Evolutionary conservation across 2,888 invertebrate species (phyloP).

Genomic region (Augiades crinisus): DNA sequence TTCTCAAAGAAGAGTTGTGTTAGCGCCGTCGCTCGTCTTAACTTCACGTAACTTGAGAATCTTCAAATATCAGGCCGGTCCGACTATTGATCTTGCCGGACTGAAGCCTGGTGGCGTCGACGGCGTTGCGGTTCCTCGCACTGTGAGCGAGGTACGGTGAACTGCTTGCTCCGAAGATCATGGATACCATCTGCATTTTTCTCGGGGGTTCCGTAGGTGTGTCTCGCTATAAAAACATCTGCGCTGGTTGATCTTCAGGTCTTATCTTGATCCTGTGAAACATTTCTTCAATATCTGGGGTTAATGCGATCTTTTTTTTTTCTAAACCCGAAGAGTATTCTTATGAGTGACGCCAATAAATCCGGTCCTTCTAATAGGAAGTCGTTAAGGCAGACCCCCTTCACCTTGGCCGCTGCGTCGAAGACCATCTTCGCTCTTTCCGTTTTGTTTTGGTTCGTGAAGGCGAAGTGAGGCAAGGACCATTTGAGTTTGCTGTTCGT

Average conservation of each 20-base stretch:
- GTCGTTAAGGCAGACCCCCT: conserved; percentile 27
- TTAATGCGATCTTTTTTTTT: neutral
- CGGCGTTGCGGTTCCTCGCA: neutral
- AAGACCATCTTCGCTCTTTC: conserved; percentile 28
- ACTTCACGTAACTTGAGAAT: too few relatives aligned
- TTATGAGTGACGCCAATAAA: neutral
- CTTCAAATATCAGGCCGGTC: too few relatives aligned
- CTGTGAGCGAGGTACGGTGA: neutral
- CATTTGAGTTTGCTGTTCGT: neutral
- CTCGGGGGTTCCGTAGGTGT: neutral
- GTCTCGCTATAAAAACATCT: neutral
- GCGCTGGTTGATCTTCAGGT: neutral
- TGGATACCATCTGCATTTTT: neutral
- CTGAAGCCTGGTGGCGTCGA: too few relatives aligned
- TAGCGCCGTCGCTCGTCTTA: too few relatives aligned
- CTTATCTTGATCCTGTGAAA: neutral
- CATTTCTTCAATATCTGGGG: neutral
- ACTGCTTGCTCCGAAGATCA: neutral
- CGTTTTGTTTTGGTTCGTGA: conserved; percentile 27
- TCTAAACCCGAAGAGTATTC: neutral
- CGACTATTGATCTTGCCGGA: too few relatives aligned
- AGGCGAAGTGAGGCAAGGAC: conserved; percentile 31
- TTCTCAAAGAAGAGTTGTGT: too few relatives aligned
- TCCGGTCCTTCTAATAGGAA: conserved; percentile 13
- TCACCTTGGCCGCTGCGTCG: conserved; percentile 29